phyloP scores from a whole-genome alignment of 1,140 invertebrate species.

The Drosophila yakuba region DNA sequence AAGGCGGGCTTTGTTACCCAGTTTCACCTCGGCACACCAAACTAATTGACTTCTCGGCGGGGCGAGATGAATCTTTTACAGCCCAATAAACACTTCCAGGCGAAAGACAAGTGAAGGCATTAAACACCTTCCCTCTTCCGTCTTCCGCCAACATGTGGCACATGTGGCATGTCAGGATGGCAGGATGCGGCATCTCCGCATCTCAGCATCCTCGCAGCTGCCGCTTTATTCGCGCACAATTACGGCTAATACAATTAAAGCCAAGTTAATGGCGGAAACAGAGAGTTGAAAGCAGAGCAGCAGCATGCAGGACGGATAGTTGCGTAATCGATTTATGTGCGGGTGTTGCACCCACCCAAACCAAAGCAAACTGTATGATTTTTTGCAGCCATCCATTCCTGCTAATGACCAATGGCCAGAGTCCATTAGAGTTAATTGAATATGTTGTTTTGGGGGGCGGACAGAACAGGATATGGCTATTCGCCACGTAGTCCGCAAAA shows the following conservation, averaged over 20 bases:
- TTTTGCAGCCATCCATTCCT: slow-evolving; percentile 8
- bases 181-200: slow-evolving; percentile 7
- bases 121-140: slow-evolving; percentile 44
- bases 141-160: slow-evolving; percentile 26
- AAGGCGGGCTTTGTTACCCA: slow-evolving; percentile 14
- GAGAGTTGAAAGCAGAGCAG: background rate
- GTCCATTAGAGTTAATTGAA: slow-evolving; percentile 81
- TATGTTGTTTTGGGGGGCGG: slow-evolving; percentile 59
- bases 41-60: slow-evolving; percentile 77
- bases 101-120: slow-evolving; percentile 39
- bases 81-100: slow-evolving; percentile 75
- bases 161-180: slow-evolving; percentile 32
- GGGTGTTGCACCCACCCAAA: background rate
- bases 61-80: slow-evolving; percentile 65
- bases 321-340: slow-evolving; percentile 79
- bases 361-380: no score
- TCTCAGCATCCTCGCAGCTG: slow-evolving; percentile 12
- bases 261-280: slow-evolving; percentile 61
- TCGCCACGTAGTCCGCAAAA: slow-evolving; percentile 23
- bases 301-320: slow-evolving; percentile 39
- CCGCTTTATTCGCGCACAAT: slow-evolving; percentile 75
- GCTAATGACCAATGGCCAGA: slow-evolving; percentile 60
- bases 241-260: slow-evolving; percentile 79
- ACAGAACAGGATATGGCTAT: slow-evolving; percentile 24
- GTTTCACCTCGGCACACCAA: slow-evolving; percentile 42